phyloP scores from a whole-genome alignment of 1,140 invertebrate genomes.

The Drosophila fuyamai region DNA sequence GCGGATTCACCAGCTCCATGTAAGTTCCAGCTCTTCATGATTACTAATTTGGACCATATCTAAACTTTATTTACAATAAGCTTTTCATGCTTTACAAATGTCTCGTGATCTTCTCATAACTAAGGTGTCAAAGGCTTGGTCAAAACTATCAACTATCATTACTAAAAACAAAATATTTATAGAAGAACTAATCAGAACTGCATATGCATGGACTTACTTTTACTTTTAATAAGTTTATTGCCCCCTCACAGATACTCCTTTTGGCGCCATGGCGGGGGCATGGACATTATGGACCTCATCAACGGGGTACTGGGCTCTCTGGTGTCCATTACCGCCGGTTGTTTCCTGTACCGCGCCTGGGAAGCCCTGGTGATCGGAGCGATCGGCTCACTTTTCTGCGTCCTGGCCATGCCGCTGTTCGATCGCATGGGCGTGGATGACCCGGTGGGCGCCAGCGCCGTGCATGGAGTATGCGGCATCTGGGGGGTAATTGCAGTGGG shows the following conservation, averaged over 20 bases:
- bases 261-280: conserved; percentile 89
- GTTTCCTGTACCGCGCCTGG: conserved; percentile 94
- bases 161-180: no score
- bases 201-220: no score
- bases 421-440: conserved; percentile 93
- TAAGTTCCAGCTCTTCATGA: conserved; percentile 58
- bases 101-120: no score
- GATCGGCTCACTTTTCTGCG: conserved; percentile 91
- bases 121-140: no score
- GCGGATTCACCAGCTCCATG: conserved; percentile 91
- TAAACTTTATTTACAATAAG: no score
- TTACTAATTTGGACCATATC: no score
- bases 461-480: conserved; percentile 92
- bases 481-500: conserved; percentile 95
- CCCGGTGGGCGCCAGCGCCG: conserved; percentile 95
- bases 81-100: no score
- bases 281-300: conserved; percentile 94
- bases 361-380: conserved; percentile 93
- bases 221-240: not conserved
- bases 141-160: no score
- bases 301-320: conserved; percentile 95
- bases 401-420: conserved; percentile 89
- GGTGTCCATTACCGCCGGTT: conserved; percentile 96
- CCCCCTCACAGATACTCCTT: conserved; percentile 86
- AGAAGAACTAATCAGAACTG: no score